Conservation (phyloP, 2,113 vertebrate genomes). For the Paradisaea rubra region DNA sequence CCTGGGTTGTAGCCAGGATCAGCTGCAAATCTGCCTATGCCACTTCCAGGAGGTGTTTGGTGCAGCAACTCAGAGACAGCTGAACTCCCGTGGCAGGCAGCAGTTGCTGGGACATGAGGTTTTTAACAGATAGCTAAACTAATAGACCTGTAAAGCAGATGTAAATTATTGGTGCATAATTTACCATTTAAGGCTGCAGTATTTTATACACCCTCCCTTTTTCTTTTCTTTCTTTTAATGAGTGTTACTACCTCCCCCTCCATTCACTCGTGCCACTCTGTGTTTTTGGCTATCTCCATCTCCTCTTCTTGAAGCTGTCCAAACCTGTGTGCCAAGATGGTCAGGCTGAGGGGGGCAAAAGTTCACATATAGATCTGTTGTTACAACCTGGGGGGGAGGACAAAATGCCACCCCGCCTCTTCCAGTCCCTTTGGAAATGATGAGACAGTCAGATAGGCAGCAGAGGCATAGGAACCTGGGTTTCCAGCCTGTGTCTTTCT, state of each 20-base stretch:
- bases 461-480: background rate
- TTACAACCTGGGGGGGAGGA: background rate
- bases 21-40: background rate
- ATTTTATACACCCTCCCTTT: background rate
- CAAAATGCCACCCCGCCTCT: background rate
- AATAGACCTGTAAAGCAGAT: conserved; percentile 35
- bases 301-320: background rate
- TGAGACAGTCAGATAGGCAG: background rate
- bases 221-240: conserved; percentile 21
- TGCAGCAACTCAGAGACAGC: background rate
- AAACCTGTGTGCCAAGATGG: background rate
- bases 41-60: background rate
- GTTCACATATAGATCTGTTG: background rate
- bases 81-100: conserved; percentile 2
- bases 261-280: background rate
- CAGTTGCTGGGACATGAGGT: background rate
- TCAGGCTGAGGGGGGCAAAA: background rate
- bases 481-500: background rate
- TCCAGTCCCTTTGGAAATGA: background rate
- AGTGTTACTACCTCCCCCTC: background rate
- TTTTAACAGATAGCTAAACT: conserved; percentile 46
- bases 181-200: conserved; percentile 22
- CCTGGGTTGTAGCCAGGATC: background rate
- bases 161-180: conserved; percentile 39
- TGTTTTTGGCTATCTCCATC: background rate